phyloP scores from a whole-genome alignment of 2,888 invertebrate species.

The Beris chalybata region DNA sequence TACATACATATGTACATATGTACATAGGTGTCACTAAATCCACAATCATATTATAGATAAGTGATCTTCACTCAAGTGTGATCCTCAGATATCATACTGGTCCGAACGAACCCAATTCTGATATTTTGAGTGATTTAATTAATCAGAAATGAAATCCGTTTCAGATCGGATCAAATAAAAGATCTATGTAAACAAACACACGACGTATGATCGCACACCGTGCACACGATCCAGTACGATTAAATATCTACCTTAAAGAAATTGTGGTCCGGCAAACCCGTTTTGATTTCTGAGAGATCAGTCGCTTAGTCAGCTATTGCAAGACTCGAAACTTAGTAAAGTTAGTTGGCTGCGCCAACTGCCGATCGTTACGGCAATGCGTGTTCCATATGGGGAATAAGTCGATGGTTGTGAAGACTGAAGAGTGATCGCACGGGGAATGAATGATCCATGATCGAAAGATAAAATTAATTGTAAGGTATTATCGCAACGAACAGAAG shows the following conservation, averaged over 20 bases:
- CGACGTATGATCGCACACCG: conserved; percentile 31
- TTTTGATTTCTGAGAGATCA: conserved; percentile 11
- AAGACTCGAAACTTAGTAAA: too few relatives aligned
- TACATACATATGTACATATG: too few relatives aligned
- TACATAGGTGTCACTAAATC: conserved; percentile 12
- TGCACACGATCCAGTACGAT: conserved; percentile 7
- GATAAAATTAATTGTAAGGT: conserved; percentile 39
- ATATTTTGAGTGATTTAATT: conserved; percentile 33
- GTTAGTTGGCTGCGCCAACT: not conserved
- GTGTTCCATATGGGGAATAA: conserved; percentile 16
- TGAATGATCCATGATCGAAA: conserved; percentile 37
- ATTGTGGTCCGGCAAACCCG: not conserved
- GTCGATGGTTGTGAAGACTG: conserved; percentile 19
- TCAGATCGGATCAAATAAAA: conserved; percentile 36
- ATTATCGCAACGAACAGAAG: conserved; percentile 38
- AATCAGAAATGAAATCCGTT: conserved; percentile 38
- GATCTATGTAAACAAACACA: conserved; percentile 36
- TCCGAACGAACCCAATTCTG: conserved; percentile 7
- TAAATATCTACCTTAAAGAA: not conserved
- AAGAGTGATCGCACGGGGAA: conserved; percentile 28
- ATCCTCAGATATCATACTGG: not conserved
- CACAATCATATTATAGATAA: not conserved
- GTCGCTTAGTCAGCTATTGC: too few relatives aligned
- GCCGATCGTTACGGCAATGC: not conserved
- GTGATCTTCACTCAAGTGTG: conserved; percentile 18